phyloP scores from a whole-genome alignment of 2,113 vertebrate species.

The Myiozetetes cayanensis region DNA sequence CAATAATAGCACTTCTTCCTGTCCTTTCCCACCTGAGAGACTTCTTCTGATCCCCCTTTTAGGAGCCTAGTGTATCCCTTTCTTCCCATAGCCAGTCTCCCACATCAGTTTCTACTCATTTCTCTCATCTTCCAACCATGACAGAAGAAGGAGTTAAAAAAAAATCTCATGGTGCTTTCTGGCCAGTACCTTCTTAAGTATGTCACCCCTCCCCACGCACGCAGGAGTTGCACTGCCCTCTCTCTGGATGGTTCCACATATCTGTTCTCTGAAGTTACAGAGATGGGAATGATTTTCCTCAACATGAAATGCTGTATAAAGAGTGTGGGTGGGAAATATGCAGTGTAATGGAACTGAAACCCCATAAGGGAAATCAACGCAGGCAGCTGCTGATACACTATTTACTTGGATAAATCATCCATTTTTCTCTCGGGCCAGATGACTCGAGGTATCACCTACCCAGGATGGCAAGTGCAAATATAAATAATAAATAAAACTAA shows the following conservation, averaged over 20 bases:
- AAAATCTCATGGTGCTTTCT: not conserved
- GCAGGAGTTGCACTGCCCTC: not conserved
- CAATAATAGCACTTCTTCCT: not conserved
- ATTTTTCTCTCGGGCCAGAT: constrained; percentile 53
- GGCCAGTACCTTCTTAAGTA: not conserved
- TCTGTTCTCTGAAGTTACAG: constrained; percentile 40
- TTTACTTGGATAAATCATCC: constrained; percentile 72
- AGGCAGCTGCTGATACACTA: constrained; percentile 55
- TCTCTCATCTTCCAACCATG: not conserved
- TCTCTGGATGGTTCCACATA: constrained; percentile 22
- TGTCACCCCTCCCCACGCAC: not conserved
- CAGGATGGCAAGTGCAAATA: constrained; percentile 65
- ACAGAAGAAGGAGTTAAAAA: constrained; percentile 35
- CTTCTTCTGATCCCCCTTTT: not conserved
- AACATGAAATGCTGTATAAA: constrained; percentile 46
- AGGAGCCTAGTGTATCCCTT: not conserved
- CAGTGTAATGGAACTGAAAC: constrained; percentile 58
- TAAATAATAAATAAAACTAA: constrained; percentile 70
- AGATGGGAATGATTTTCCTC: constrained; percentile 46
- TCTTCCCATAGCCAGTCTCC: not conserved
- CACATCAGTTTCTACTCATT: not conserved
- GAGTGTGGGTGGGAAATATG: constrained; percentile 43
- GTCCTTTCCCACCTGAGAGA: not conserved
- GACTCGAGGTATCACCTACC: constrained; percentile 67
- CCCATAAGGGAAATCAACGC: constrained; percentile 50